These are phyloP conservation scores for Drosophila prosaltans DNA, from an alignment of 1,140 invertebrate species.

Conservation along the genomic window DNA sequence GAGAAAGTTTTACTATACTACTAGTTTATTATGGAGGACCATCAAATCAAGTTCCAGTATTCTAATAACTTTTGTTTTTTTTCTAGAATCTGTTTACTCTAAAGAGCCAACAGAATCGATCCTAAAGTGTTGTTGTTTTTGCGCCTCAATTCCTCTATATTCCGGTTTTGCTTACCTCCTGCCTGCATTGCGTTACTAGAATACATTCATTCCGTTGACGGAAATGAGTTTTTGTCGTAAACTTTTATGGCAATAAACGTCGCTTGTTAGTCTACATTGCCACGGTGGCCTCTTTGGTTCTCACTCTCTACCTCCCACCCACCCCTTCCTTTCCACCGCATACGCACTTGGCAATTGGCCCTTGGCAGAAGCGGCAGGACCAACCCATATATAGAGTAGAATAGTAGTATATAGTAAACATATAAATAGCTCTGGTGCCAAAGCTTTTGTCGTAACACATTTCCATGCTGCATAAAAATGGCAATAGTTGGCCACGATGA, in stretches of 20 bases:
- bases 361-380: slow-evolving; percentile 46
- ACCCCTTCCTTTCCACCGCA: slow-evolving; percentile 1
- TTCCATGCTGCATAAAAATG: slow-evolving; percentile 73
- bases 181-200: slow-evolving; percentile 31
- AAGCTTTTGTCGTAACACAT: slow-evolving; percentile 57
- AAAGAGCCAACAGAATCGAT: background rate
- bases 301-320: too few relatives aligned
- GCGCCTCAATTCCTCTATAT: background rate
- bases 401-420: slow-evolving; percentile 51
- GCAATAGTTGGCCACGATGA: slow-evolving; percentile 35
- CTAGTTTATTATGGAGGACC: too few relatives aligned
- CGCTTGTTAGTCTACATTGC: slow-evolving; percentile 62
- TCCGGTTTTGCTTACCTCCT: background rate
- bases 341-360: slow-evolving; percentile 64
- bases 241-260: slow-evolving; percentile 81
- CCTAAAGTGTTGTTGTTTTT: background rate
- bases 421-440: slow-evolving; percentile 61
- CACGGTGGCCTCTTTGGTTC: background rate
- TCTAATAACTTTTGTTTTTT: background rate
- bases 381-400: slow-evolving; percentile 4
- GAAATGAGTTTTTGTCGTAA: slow-evolving; percentile 81
- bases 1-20: too few relatives aligned
- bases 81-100: background rate
- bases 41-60: too few relatives aligned
- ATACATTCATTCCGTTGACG: slow-evolving; percentile 74